Evolutionary conservation across 2,797 vertebrate species (phyloP).

Genomic region (Chaunax sp.): DNA sequence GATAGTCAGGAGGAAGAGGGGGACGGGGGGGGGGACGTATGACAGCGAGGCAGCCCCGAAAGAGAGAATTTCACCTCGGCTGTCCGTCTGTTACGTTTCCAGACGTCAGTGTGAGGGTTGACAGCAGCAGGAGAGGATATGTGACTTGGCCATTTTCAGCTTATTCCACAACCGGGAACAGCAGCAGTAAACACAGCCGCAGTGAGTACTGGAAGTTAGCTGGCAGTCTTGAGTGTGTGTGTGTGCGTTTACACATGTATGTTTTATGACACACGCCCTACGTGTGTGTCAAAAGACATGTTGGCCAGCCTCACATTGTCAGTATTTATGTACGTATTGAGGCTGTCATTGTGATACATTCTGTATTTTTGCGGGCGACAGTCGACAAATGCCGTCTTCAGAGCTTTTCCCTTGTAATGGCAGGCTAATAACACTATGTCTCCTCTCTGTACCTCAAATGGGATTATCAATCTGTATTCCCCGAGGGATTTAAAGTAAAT

Average conservation of each 20-base stretch:
- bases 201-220: slow-evolving; percentile 74
- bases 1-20: slow-evolving; percentile 27
- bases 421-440: slow-evolving; percentile 46
- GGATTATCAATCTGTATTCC: slow-evolving; percentile 53
- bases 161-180: slow-evolving; percentile 58
- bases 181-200: slow-evolving; percentile 62
- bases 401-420: slow-evolving; percentile 30
- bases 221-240: slow-evolving; percentile 37
- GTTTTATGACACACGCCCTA: slow-evolving; percentile 40
- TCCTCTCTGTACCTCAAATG: slow-evolving; percentile 48
- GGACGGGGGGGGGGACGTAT: slow-evolving; percentile 20
- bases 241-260: slow-evolving; percentile 33
- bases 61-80: slow-evolving; percentile 28
- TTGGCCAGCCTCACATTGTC: slow-evolving; percentile 12
- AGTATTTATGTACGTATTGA: no score
- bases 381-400: slow-evolving; percentile 18
- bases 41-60: slow-evolving; percentile 7
- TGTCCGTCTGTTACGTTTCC: slow-evolving; percentile 22
- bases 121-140: slow-evolving; percentile 29
- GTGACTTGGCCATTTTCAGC: slow-evolving; percentile 46
- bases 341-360: slow-evolving; percentile 1
- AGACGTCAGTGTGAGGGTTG: slow-evolving; percentile 20
- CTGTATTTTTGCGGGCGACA: background rate
- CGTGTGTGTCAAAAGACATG: slow-evolving; percentile 7
- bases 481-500: no score